phyloP scores from a whole-genome alignment of 2,113 vertebrate genomes.

The Carassius auratus region DNA sequence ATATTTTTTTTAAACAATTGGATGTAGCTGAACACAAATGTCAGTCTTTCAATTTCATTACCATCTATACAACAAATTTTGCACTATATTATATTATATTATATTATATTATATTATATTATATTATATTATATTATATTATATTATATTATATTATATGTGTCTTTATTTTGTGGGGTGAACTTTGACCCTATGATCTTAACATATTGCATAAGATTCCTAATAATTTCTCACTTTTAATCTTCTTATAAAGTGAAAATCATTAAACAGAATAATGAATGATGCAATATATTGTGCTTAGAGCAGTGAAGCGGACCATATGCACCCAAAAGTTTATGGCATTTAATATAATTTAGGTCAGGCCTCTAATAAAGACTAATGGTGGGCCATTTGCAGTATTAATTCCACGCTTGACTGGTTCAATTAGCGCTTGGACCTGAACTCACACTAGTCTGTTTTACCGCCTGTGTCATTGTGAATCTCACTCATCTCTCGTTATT shows the following conservation, averaged over 20 bases:
- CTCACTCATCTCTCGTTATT: constrained; percentile 4
- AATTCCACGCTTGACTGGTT: constrained; percentile 68
- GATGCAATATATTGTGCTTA: constrained; percentile 34
- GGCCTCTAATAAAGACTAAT: constrained; percentile 57
- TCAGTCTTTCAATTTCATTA: too few relatives aligned
- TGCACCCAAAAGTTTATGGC: constrained; percentile 5
- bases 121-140: too few relatives aligned
- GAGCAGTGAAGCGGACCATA: constrained; percentile 7
- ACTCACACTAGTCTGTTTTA: constrained; percentile 6
- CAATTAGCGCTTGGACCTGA: constrained; percentile 62
- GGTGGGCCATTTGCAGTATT: constrained; percentile 63
- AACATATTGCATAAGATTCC: background rate
- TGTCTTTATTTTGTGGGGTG: background rate
- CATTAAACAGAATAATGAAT: constrained; percentile 44
- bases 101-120: too few relatives aligned
- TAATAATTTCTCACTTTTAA: constrained; percentile 33
- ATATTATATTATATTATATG: too few relatives aligned
- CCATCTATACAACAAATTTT: too few relatives aligned
- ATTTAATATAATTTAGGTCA: constrained; percentile 38
- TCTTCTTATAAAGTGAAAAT: constrained; percentile 1
- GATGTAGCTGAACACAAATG: too few relatives aligned
- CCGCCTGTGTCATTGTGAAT: background rate
- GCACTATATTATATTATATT: too few relatives aligned
- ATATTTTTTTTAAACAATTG: too few relatives aligned
- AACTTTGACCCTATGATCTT: background rate